Conservation (phyloP, 1,140 invertebrate genomes). For the Venturia canescens region DNA sequence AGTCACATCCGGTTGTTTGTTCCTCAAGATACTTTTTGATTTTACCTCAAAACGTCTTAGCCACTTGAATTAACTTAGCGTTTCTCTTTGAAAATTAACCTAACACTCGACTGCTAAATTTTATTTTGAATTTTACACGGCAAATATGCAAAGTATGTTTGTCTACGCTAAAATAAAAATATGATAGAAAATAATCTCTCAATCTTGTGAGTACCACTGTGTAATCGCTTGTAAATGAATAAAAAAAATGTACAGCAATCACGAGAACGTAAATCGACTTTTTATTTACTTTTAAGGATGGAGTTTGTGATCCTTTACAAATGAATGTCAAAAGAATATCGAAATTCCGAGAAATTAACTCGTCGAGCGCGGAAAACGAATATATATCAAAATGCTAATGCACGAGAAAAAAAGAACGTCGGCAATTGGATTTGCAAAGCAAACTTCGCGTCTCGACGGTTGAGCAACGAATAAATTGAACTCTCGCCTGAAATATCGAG, state of each 20-base stretch:
- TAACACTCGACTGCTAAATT: too few species aligned
- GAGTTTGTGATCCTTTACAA: too few species aligned
- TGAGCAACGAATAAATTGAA: too few species aligned
- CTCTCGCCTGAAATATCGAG: too few species aligned
- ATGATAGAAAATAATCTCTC: constrained; percentile 35
- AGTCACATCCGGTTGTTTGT: constrained; percentile 44
- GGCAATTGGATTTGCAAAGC: too few species aligned
- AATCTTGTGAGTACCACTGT: constrained; percentile 29
- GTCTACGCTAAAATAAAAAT: constrained; percentile 7
- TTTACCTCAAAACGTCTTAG: neutral
- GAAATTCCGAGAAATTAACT: too few species aligned
- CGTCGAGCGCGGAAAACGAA: too few species aligned
- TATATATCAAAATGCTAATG: neutral
- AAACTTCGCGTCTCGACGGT: too few species aligned
- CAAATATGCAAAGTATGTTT: too few species aligned
- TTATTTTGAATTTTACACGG: too few species aligned
- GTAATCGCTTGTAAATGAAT: constrained; percentile 43
- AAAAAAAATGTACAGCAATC: constrained; percentile 39
- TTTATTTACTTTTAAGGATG: neutral
- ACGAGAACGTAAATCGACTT: neutral
- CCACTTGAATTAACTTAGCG: too few species aligned
- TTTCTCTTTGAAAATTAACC: neutral
- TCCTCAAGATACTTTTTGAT: neutral
- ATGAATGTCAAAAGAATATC: too few species aligned
- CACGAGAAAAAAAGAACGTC: neutral